phyloP scores from a whole-genome alignment of 53 echinoderm and acorn worm species.

The Hippasteria phrygiana region DNA sequence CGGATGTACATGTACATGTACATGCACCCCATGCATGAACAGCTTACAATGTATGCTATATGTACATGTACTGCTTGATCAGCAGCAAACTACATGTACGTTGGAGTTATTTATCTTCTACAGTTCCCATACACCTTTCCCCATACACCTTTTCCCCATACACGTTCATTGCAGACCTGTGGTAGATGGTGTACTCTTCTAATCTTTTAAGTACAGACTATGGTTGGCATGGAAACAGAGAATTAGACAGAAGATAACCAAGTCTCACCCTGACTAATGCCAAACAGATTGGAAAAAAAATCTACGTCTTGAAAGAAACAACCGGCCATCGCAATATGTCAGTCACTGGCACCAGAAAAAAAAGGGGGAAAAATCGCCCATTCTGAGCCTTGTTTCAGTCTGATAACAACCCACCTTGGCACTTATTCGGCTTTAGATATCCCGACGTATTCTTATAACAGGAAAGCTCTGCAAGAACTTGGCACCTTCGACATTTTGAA shows the following conservation, averaged over 20 bases:
- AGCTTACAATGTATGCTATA: too few relatives aligned
- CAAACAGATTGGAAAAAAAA: background rate
- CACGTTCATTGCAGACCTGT: too few relatives aligned
- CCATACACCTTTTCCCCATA: too few relatives aligned
- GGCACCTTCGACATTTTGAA: constrained; percentile 40
- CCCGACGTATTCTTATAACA: background rate
- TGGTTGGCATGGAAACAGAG: background rate
- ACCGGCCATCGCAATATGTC: background rate
- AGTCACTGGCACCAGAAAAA: constrained; percentile 23
- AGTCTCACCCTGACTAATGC: constrained; percentile 21
- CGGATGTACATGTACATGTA: constrained; percentile 22
- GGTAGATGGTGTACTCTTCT: too few relatives aligned
- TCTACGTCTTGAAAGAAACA: background rate
- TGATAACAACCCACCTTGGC: constrained; percentile 24
- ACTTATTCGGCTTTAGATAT: constrained; percentile 23
- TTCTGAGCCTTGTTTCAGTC: background rate
- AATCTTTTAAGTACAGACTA: background rate
- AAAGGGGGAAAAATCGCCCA: background rate
- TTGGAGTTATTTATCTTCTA: too few relatives aligned
- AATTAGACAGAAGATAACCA: background rate
- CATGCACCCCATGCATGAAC: background rate
- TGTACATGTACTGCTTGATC: background rate
- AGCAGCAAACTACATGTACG: too few relatives aligned
- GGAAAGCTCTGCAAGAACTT: constrained; percentile 23
- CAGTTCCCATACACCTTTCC: too few relatives aligned